Evolutionary conservation across 1,140 invertebrate species (phyloP).

Genomic region (Propsilocerus akamusi): DNA sequence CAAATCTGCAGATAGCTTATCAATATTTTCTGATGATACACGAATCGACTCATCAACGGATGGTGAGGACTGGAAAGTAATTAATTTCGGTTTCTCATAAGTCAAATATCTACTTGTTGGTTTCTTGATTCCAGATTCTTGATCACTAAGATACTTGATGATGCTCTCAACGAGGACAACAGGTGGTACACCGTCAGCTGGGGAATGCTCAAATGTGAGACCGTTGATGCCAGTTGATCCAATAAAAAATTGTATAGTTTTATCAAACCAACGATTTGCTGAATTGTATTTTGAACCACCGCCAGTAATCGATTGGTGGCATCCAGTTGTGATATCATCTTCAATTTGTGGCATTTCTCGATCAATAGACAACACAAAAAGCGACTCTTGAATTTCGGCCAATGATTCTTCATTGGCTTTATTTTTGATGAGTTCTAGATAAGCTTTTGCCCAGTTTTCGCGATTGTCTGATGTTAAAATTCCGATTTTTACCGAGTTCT

Average conservation of each 20-base stretch:
- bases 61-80: neutral
- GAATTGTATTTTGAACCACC: constrained; percentile 43
- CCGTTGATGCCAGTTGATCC: constrained; percentile 67
- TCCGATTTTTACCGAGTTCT: constrained; percentile 30
- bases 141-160: constrained; percentile 25
- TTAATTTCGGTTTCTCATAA: neutral
- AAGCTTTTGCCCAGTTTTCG: constrained; percentile 61
- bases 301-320: constrained; percentile 50
- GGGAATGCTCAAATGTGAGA: constrained; percentile 86
- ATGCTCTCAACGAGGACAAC: constrained; percentile 68
- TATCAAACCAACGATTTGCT: constrained; percentile 76
- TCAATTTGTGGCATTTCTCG: constrained; percentile 26
- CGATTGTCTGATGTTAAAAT: constrained; percentile 65
- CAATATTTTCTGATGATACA: no score
- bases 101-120: neutral
- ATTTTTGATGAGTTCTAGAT: constrained; percentile 45
- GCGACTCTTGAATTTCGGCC: constrained; percentile 46
- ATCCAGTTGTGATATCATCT: constrained; percentile 31
- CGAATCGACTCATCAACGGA: neutral
- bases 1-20: no score
- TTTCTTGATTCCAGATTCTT: neutral
- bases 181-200: constrained; percentile 79
- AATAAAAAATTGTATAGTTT: constrained; percentile 69
- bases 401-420: constrained; percentile 30
- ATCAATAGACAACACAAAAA: constrained; percentile 73